Evolutionary conservation across 1,140 invertebrate species (phyloP).

Genomic region (Cyclargus thomasi): DNA sequence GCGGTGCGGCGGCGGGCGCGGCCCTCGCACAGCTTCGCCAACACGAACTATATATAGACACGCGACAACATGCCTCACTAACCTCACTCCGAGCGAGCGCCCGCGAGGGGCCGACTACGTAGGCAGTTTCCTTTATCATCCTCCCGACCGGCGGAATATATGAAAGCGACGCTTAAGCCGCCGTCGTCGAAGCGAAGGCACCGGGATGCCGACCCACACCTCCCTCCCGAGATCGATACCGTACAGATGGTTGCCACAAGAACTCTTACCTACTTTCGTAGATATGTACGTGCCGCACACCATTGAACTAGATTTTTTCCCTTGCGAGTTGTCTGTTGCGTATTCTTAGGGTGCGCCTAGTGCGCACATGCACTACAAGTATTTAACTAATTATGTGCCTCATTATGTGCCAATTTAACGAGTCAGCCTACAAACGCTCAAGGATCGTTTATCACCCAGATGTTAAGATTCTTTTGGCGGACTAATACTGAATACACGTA

Average conservation of each 20-base stretch:
- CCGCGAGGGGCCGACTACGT: constrained; percentile 63
- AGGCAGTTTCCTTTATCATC: constrained; percentile 70
- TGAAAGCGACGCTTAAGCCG: constrained; percentile 51
- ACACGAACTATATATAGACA: constrained; percentile 69
- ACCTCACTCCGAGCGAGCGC: constrained; percentile 45
- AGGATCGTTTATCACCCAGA: background rate
- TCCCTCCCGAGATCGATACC: constrained; percentile 66
- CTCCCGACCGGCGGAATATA: constrained; percentile 66
- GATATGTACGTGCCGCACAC: background rate
- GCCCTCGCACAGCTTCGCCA: constrained; percentile 50
- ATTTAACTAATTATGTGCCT: too few relatives aligned
- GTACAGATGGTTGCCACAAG: constrained; percentile 62
- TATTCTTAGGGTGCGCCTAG: too few relatives aligned
- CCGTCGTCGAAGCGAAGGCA: constrained; percentile 48
- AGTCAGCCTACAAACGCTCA: background rate
- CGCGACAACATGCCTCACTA: constrained; percentile 48
- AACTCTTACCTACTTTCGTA: constrained; percentile 29
- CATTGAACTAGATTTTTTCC: constrained; percentile 9
- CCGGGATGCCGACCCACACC: constrained; percentile 62
- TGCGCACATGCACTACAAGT: too few relatives aligned
- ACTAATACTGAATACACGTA: background rate
- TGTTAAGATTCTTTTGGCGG: background rate
- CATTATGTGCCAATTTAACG: background rate
- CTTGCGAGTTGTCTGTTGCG: background rate
- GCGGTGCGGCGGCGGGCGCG: constrained; percentile 53